A percentile compares a stretch with the other conserved stretches of the same genome.
Evolutionary conservation across 2,113 vertebrate genomes (phyloP).

Genomic region (Scartelaos histophorus): DNA sequence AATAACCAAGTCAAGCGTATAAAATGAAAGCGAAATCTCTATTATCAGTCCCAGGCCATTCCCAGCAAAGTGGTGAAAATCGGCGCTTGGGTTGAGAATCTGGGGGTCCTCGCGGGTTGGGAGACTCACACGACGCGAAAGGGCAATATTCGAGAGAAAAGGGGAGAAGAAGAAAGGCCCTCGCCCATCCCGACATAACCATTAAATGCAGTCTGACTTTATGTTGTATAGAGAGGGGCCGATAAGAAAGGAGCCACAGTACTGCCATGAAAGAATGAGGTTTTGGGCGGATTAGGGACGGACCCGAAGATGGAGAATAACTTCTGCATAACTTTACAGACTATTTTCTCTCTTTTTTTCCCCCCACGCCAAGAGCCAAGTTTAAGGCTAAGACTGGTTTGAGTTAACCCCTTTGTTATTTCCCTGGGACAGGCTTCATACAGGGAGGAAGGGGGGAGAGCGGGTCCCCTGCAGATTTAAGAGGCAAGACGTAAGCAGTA

Average conservation of each 20-base stretch:
- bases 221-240: slow-evolving; percentile 92
- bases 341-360: slow-evolving; percentile 68
- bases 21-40: slow-evolving; percentile 99
- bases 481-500: neutral
- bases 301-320: slow-evolving; percentile 82
- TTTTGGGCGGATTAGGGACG: slow-evolving; percentile 83
- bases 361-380: slow-evolving; percentile 74
- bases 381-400: slow-evolving; percentile 67
- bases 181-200: slow-evolving; percentile 96
- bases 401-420: slow-evolving; percentile 75
- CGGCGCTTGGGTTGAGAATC: slow-evolving; percentile 95
- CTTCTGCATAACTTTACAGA: slow-evolving; percentile 85
- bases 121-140: slow-evolving; percentile 98
- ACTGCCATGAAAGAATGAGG: slow-evolving; percentile 85
- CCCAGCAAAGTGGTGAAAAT: slow-evolving; percentile 98
- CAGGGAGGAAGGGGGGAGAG: neutral
- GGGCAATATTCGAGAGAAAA: slow-evolving; percentile 90
- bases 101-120: slow-evolving; percentile 94
- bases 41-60: slow-evolving; percentile 97
- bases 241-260: slow-evolving; percentile 87
- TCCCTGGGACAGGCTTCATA: slow-evolving; percentile 35
- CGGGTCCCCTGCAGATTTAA: neutral
- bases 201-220: slow-evolving; percentile 99
- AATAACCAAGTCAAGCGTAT: slow-evolving; percentile 99
- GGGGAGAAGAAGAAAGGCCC: slow-evolving; percentile 90